Percentiles rank a stretch among this genome's conserved stretches.
Evolutionary conservation across 2,888 invertebrate species (phyloP).

Genomic region (Mayetiola destructor): DNA sequence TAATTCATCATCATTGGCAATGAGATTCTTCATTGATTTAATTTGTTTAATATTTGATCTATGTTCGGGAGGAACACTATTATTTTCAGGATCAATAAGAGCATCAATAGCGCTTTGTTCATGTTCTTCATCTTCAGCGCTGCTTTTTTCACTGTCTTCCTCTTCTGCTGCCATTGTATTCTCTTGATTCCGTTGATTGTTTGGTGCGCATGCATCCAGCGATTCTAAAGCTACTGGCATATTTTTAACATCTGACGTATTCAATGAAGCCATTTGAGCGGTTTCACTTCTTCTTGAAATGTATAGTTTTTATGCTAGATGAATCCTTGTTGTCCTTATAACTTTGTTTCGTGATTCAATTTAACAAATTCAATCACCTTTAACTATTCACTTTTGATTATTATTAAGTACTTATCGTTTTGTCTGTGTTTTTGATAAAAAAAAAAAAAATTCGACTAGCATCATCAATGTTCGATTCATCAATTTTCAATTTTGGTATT

Average conservation of each 20-base stretch:
- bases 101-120: not conserved
- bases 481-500: too few species aligned
- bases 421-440: too few species aligned
- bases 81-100: conserved; percentile 1
- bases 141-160: not conserved
- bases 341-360: not conserved
- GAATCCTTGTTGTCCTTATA: not conserved
- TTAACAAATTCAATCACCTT: not conserved
- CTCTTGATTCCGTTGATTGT: not conserved
- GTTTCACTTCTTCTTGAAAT: not conserved
- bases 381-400: not conserved
- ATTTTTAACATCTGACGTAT: conserved; percentile 2
- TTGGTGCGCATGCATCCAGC: not conserved
- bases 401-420: not conserved
- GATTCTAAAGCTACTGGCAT: conserved; percentile 8
- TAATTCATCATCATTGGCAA: not conserved
- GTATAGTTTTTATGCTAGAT: not conserved
- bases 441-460: too few species aligned
- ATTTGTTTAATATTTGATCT: not conserved
- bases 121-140: not conserved
- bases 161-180: conserved; percentile 3
- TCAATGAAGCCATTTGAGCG: conserved; percentile 5
- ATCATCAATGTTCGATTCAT: too few species aligned
- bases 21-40: not conserved
- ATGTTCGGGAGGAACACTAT: not conserved